These are phyloP conservation scores for Corythornis madagascariensis DNA, from an alignment of 2,113 vertebrate genomes.

Conservation along the genomic window DNA sequence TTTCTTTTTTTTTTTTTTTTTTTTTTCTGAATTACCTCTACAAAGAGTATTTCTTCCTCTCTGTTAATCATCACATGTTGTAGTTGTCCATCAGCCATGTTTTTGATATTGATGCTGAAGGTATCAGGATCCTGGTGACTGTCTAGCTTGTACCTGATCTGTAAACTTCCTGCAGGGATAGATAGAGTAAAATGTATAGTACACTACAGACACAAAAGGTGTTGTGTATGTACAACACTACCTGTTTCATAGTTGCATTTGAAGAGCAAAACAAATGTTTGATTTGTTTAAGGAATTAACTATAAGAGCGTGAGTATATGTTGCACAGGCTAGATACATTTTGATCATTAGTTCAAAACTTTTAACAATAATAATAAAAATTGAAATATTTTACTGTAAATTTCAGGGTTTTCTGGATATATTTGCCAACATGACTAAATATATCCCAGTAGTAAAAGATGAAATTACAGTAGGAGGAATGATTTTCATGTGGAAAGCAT, in stretches of 20 bases:
- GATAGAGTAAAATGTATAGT: not conserved
- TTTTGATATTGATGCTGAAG: constrained; percentile 74
- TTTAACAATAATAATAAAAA: not conserved
- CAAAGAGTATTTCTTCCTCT: constrained; percentile 72
- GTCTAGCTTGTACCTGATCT: constrained; percentile 82
- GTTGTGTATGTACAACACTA: not conserved
- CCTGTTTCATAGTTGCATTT: not conserved
- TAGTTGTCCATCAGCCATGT: constrained; percentile 80
- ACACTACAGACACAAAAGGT: not conserved
- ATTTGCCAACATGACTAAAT: not conserved
- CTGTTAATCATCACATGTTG: constrained; percentile 79
- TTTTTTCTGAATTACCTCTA: constrained; percentile 75
- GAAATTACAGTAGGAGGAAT: not conserved
- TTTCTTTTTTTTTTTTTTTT: too few species aligned
- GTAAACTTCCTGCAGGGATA: constrained; percentile 79
- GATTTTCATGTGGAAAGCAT: not conserved
- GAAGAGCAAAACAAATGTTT: not conserved
- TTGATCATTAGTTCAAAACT: not conserved
- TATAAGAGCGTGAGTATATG: accelerated
- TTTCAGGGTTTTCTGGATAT: not conserved
- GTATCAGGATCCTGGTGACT: constrained; percentile 77
- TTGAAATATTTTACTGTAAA: not conserved
- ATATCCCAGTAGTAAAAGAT: not conserved
- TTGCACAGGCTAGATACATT: not conserved
- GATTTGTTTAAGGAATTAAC: not conserved